Conservation (phyloP, 1,140 invertebrate genomes). For the Pseudobourletiella spinata region DNA sequence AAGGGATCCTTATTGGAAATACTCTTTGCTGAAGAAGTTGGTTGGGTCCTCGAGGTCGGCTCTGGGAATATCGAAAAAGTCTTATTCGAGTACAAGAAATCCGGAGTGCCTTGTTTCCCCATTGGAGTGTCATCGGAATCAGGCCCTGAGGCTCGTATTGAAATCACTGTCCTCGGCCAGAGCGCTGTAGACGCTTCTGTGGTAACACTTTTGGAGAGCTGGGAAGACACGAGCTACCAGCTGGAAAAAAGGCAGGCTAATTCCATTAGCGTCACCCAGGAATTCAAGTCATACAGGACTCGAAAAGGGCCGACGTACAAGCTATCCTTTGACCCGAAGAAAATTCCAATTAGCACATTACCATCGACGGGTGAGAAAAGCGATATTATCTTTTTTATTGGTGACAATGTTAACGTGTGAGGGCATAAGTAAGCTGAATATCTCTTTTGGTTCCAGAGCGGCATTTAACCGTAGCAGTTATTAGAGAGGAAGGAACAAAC, state of each 20-base stretch:
- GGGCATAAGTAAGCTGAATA: background rate
- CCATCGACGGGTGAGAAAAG: background rate
- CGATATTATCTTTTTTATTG: too few relatives aligned
- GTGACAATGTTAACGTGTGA: too few relatives aligned
- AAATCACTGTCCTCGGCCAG: constrained; percentile 51
- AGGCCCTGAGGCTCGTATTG: constrained; percentile 57
- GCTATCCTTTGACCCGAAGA: constrained; percentile 60
- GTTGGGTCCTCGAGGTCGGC: constrained; percentile 78
- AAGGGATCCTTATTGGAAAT: constrained; percentile 50
- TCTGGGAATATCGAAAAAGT: constrained; percentile 50
- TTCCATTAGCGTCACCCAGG: constrained; percentile 63
- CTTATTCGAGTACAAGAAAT: constrained; percentile 49
- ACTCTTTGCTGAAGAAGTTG: constrained; percentile 85
- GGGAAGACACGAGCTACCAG: constrained; percentile 93
- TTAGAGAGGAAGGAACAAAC: constrained; percentile 94
- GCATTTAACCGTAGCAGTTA: constrained; percentile 68
- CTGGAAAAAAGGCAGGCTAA: constrained; percentile 78
- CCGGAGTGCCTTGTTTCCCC: constrained; percentile 53
- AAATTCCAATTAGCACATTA: constrained; percentile 24
- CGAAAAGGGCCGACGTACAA: constrained; percentile 53
- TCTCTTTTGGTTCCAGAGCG: constrained; percentile 4
- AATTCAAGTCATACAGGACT: constrained; percentile 53
- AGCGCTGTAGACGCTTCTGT: constrained; percentile 56
- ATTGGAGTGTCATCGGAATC: constrained; percentile 61
- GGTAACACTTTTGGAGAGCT: constrained; percentile 60